These are phyloP conservation scores for Dipodomys ordii DNA, from an alignment of 2,113 vertebrate species.

Conservation along the genomic window DNA sequence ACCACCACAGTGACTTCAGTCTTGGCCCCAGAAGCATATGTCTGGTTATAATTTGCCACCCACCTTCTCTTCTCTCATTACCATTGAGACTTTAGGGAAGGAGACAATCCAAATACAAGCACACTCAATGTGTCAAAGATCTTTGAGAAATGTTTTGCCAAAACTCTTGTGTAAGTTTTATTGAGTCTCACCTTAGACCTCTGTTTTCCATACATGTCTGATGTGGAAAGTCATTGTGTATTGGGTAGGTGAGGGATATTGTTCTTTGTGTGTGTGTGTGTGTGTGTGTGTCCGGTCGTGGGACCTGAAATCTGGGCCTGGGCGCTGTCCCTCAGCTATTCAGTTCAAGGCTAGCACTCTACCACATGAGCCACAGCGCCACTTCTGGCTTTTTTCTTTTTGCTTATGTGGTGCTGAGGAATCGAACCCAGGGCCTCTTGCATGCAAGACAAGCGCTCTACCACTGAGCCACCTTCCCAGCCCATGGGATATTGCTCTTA, in stretches of 20 bases:
- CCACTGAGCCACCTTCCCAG: no score
- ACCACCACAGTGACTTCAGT: not conserved
- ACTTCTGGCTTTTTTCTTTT: no score
- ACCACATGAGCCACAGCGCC: no score
- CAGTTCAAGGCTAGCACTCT: no score
- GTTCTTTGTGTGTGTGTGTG: not conserved
- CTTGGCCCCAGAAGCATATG: not conserved
- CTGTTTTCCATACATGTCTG: not conserved
- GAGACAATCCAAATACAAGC: not conserved
- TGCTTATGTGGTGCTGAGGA: no score
- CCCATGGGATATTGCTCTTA: not conserved
- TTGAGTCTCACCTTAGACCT: not conserved
- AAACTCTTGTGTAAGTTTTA: not conserved
- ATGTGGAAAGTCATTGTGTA: not conserved
- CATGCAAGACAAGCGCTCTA: no score
- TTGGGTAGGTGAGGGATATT: not conserved
- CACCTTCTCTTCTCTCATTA: conserved; percentile 9
- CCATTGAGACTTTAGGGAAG: not conserved
- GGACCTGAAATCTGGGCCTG: no score
- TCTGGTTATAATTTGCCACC: conserved; percentile 51
- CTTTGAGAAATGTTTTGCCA: not conserved
- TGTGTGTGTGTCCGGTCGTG: no score
- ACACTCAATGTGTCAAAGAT: not conserved
- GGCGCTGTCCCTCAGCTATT: no score
- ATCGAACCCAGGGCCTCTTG: no score